These are phyloP conservation scores for Graphium colonna DNA, from an alignment of 2,888 invertebrate species.

Conservation along the genomic window DNA sequence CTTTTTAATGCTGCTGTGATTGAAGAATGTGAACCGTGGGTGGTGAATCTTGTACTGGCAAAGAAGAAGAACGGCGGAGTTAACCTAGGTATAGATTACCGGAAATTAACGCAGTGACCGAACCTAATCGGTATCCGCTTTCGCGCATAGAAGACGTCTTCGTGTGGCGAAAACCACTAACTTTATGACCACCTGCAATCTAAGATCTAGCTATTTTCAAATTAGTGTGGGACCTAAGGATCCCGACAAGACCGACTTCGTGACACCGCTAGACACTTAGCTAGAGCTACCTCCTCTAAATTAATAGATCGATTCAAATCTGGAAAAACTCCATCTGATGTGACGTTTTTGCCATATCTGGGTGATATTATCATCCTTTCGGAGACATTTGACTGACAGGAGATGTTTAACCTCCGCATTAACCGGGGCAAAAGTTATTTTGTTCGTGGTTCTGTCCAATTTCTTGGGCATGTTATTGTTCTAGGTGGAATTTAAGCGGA, in stretches of 20 bases:
- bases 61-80: slow-evolving; percentile 29
- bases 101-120: slow-evolving; percentile 38
- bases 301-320: slow-evolving; percentile 33
- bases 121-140: slow-evolving; percentile 33
- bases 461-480: slow-evolving; percentile 38
- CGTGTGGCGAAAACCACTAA: slow-evolving; percentile 29
- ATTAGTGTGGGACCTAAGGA: too few relatives aligned
- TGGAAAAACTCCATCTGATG: slow-evolving; percentile 22
- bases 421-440: slow-evolving; percentile 37
- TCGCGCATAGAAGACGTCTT: slow-evolving; percentile 30
- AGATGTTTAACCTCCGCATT: slow-evolving; percentile 30
- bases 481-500: slow-evolving; percentile 34
- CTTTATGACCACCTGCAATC: too few relatives aligned
- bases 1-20: slow-evolving; percentile 31
- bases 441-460: slow-evolving; percentile 33
- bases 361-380: slow-evolving; percentile 37
- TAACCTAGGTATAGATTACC: slow-evolving; percentile 37
- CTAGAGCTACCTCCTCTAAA: slow-evolving; percentile 31
- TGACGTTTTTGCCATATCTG: slow-evolving; percentile 23
- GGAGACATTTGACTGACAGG: slow-evolving; percentile 29
- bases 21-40: too few relatives aligned
- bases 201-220: too few relatives aligned
- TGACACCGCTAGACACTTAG: slow-evolving; percentile 26
- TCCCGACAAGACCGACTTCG: slow-evolving; percentile 30
- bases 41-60: too few relatives aligned